Percentiles rank a stretch among this genome's conserved stretches.
Conservation (phyloP, 2,797 vertebrate species). For the Sebastes ruberrimus region DNA sequence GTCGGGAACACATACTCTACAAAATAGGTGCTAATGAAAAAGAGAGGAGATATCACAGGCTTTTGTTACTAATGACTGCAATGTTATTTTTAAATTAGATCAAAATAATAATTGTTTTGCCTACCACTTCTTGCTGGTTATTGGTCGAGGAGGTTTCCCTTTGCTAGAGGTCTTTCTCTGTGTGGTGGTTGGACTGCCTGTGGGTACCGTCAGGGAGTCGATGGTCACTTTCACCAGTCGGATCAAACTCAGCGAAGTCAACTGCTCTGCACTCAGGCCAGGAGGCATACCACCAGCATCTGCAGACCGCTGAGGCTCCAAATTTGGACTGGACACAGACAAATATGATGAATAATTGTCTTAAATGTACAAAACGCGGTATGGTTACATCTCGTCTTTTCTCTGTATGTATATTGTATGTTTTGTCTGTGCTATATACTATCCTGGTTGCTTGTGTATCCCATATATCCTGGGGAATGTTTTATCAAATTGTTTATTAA, state of each 20-base stretch:
- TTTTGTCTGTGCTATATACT: background rate
- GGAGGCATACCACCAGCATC: background rate
- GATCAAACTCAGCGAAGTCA: slow-evolving; percentile 82
- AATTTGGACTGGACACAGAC: slow-evolving; percentile 48
- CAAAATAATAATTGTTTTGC: background rate
- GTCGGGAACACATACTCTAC: slow-evolving; percentile 90
- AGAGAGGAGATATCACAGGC: background rate
- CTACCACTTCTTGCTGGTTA: slow-evolving; percentile 84
- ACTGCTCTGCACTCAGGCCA: slow-evolving; percentile 78
- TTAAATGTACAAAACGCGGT: background rate
- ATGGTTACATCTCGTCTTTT: background rate
- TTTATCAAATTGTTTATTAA: background rate
- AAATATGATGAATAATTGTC: background rate
- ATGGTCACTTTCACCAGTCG: slow-evolving; percentile 84
- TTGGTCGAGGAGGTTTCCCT: slow-evolving; percentile 84
- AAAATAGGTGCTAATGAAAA: slow-evolving; percentile 88
- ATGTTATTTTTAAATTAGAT: background rate
- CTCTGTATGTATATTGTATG: background rate
- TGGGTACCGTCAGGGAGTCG: slow-evolving; percentile 82
- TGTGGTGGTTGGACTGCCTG: slow-evolving; percentile 56
- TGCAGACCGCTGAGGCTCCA: slow-evolving; percentile 18
- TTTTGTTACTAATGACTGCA: background rate
- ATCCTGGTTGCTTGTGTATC: background rate
- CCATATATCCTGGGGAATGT: background rate
- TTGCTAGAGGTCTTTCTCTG: slow-evolving; percentile 67